Evolutionary conservation across 2,888 invertebrate genomes (phyloP).

Genomic region (Tipula confusa): DNA sequence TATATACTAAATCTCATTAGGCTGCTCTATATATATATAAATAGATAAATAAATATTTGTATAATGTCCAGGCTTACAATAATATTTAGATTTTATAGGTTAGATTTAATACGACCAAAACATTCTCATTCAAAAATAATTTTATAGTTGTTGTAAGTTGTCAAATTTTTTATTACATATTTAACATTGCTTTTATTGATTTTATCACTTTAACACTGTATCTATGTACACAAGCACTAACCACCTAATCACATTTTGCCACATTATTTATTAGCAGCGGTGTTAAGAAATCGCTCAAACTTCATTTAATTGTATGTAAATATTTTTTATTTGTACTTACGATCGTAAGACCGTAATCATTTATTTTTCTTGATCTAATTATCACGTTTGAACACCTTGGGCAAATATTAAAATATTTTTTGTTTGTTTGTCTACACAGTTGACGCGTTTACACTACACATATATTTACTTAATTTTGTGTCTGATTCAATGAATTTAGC

Average conservation of each 20-base stretch:
- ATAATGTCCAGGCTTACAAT: slow-evolving; percentile 36
- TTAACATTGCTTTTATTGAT: neutral
- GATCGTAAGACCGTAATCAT: neutral
- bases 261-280: neutral
- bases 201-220: neutral
- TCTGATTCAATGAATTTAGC: too few species aligned
- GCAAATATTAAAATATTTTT: neutral
- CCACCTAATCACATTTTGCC: neutral
- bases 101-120: neutral
- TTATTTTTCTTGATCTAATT: neutral
- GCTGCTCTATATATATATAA: slow-evolving; percentile 59
- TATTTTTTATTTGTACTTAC: neutral
- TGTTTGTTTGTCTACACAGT: neutral
- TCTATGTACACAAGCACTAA: neutral
- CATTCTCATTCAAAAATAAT: slow-evolving; percentile 39
- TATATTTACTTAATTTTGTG: neutral
- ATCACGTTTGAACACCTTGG: neutral
- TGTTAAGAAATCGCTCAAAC: neutral
- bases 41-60: slow-evolving; percentile 35
- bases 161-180: neutral
- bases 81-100: neutral
- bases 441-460: neutral
- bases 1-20: slow-evolving; percentile 60
- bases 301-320: neutral
- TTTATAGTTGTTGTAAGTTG: neutral